Evolutionary conservation across 1,140 invertebrate species (phyloP), one percentile per base, ranked within the genome.

Genomic region (Bombus turneri): DNA sequence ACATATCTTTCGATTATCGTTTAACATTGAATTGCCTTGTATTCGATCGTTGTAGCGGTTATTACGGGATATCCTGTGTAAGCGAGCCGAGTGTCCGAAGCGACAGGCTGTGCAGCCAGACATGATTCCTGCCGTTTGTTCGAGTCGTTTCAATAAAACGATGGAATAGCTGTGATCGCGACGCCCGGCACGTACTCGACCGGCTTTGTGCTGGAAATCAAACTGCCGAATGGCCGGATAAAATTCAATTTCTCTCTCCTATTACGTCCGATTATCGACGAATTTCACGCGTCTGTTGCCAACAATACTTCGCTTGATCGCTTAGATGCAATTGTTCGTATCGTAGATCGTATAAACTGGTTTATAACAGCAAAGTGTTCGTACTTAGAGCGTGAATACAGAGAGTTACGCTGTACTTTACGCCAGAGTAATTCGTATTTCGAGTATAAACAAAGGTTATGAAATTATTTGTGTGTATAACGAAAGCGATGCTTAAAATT

Each of bases 81-180:
- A 85, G 12, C 78, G 39, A 64, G 62, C 59, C 57, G 84, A 47
- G 68, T 43, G 81, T 83, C 77, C 78, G 76, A 87, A 79, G 88
- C 82, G 85, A 85, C 72, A 68, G 77, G 88, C 91, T 93, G 94
- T 88, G 91, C 94, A 95, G 91, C 94, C 93, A 95, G 92, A 95
- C 94, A 95, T 93, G 93, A 93, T 95, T 95, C 94, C 94, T 94
- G 94, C 93, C 93, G 92, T 94, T 95, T 95, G 94, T 94, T 92
- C 86, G 68, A 79, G 91, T 92, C 92, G 88, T 93, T 92, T 90
- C 90, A 92, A 94, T 89, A 86, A 74, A 89, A 81, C 83, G 77
- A 87, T 78, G 66, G 64, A 80, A 82, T 68, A 73, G 64, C 72
- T 41, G 25, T 59, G 57, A 87, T 84, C 76, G 43, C 34, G 47